Conservation (phyloP, 2,113 vertebrate species). For the Amblyopsis rosae region DNA sequence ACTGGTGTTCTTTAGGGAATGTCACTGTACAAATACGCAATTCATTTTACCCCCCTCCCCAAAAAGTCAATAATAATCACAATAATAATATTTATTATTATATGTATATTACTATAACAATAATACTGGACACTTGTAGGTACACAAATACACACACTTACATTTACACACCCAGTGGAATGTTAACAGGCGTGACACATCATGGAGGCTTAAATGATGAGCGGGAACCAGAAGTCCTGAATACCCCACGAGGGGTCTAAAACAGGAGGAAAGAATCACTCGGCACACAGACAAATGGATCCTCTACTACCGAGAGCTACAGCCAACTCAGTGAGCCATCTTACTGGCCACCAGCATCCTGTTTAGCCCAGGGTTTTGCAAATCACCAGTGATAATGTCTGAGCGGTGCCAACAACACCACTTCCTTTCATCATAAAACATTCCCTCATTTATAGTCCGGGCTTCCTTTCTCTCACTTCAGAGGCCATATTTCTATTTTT, state of each 20-base stretch:
- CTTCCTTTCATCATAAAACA: conserved; percentile 70
- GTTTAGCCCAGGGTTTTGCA: conserved; percentile 52
- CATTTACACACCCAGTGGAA: conserved; percentile 18
- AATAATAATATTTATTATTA: not conserved
- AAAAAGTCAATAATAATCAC: not conserved
- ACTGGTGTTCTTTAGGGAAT: no score
- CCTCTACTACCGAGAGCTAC: conserved; percentile 47
- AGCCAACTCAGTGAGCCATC: conserved; percentile 39
- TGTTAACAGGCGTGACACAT: conserved; percentile 31
- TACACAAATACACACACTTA: not conserved
- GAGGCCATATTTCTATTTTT: conserved; percentile 25
- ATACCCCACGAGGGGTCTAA: conserved; percentile 26
- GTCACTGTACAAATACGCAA: not conserved
- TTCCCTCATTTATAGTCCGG: conserved; percentile 57
- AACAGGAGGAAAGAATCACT: conserved; percentile 67
- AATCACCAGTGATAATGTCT: conserved; percentile 51
- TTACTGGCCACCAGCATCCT: conserved; percentile 59
- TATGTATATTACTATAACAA: not conserved
- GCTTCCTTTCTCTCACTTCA: conserved; percentile 48
- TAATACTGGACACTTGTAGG: not conserved
- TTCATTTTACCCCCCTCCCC: not conserved
- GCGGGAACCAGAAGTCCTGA: conserved; percentile 27
- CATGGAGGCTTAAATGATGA: conserved; percentile 44
- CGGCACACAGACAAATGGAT: conserved; percentile 65
- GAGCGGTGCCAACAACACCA: conserved; percentile 52